Evolutionary conservation across 2,888 invertebrate genomes (phyloP).

Genomic region (Hesperia comma): DNA sequence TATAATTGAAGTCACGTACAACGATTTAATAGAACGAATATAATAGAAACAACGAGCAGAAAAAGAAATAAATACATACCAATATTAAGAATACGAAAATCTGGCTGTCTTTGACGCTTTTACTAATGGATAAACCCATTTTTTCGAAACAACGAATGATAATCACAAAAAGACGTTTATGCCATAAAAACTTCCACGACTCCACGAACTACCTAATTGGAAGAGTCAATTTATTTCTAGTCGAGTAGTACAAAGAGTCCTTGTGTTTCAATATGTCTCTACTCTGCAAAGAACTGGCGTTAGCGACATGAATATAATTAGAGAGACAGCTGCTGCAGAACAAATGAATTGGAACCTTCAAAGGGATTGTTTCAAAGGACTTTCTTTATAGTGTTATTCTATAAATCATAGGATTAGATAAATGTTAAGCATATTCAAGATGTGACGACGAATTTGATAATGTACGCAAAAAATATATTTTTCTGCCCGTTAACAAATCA

Average conservation of each 20-base stretch:
- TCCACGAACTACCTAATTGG: background rate
- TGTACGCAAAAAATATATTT: background rate
- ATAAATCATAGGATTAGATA: background rate
- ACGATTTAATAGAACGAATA: no score
- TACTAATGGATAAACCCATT: no score
- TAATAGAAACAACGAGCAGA: no score
- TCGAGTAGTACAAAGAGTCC: background rate
- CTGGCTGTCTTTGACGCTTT: no score
- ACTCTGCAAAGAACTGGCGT: background rate
- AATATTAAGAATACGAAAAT: no score
- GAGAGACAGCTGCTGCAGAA: constrained; percentile 27
- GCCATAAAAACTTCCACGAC: no score
- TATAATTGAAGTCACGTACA: no score
- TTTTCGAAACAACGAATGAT: no score
- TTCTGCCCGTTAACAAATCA: no score
- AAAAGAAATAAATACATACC: no score
- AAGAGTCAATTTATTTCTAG: background rate
- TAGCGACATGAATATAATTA: constrained; percentile 25
- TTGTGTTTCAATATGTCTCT: constrained; percentile 14
- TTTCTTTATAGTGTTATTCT: constrained; percentile 15
- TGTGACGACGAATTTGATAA: background rate
- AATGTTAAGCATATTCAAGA: background rate
- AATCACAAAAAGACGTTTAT: no score
- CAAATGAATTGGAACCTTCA: constrained; percentile 26
- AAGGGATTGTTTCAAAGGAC: constrained; percentile 18